Conservation (phyloP, 2,113 vertebrate species). For the Maccullochella peelii region DNA sequence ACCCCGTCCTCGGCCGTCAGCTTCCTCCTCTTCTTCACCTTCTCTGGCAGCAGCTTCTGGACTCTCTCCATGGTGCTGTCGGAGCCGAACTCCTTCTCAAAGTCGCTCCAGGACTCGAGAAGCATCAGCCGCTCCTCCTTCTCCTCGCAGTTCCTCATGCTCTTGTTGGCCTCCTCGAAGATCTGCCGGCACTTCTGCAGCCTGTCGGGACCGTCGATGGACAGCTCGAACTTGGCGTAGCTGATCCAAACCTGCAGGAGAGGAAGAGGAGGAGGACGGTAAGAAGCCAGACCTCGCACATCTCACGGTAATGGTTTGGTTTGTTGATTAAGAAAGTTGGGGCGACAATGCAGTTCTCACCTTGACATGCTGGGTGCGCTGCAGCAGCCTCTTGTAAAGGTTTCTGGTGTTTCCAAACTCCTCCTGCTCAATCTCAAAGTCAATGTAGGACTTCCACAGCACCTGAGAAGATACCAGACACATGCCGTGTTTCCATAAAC, state of each 20-base stretch:
- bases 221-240: conserved; percentile 95
- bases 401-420: conserved; percentile 94
- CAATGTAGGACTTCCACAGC: conserved; percentile 98
- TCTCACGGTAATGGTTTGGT: not conserved
- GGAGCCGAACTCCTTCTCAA: conserved; percentile 91
- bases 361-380: conserved; percentile 97
- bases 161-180: conserved; percentile 95
- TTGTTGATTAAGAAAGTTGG: not conserved
- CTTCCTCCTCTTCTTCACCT: conserved; percentile 99
- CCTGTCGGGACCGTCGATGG: conserved; percentile 84
- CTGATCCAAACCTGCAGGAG: conserved; percentile 94
- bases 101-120: conserved; percentile 93
- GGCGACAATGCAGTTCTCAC: conserved; percentile 70
- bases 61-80: conserved; percentile 87
- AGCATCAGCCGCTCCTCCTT: conserved; percentile 98
- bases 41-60: conserved; percentile 94
- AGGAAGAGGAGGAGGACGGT: not conserved
- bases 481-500: no score
- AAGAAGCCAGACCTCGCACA: no score
- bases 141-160: conserved; percentile 94
- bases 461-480: conserved; percentile 82
- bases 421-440: conserved; percentile 98
- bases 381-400: conserved; percentile 92
- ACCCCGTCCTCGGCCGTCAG: conserved; percentile 97
- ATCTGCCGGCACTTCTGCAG: conserved; percentile 89